Base-by-base conservation (phyloP, 2,888 invertebrate species). In the Rhyacophila evoluta region DNA sequence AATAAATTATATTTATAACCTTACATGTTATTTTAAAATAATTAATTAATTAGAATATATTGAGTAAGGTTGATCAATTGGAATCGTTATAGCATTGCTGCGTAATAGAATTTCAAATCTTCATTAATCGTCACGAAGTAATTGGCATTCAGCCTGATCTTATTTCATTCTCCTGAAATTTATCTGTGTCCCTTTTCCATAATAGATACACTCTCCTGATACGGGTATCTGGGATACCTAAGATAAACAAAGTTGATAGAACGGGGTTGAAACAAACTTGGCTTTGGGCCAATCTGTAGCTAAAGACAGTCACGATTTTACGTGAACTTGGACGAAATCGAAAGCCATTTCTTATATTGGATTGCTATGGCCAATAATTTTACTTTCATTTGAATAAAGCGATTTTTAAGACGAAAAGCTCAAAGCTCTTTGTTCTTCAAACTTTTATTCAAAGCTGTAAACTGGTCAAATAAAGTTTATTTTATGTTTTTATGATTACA, bases 211-310 rank as follows among this genome's bases (percentile, higher is more conserved):
- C 2, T 10, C 8, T 10, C 15, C 15, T 25, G 55, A 55, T 55
- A 55, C 55, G 55, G 55, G 55, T 55, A 55, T 55, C 55, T 55
- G 25, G 25, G 19, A 55, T 55, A 55, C 55, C 8, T 55, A 55
- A 55, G 55, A 55, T 55, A 55, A 55, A 55, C 55, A 55, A 55
- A 55, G 55, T 55, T 55, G 19, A 55, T 55, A 55, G 55, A 55
- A 55, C 55, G 19, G 19, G 55, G 55, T 55, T 55, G 55, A 10
- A 19, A 19, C 15, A 55, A 55, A 55, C 15, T 55, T 55, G 55
- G 55, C 55, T 12, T 55, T 55, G 15, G 55, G 55, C 55, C 55
- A 55, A 55, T 55, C 55, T 55, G 55, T 55, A 55, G 55, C 19
- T 55, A 55, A 19, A 55, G 55, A 55, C 29, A 33, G 6, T 33